phyloP scores from a whole-genome alignment of 2,888 invertebrate genomes.

The Torymus aiolomorphi region DNA sequence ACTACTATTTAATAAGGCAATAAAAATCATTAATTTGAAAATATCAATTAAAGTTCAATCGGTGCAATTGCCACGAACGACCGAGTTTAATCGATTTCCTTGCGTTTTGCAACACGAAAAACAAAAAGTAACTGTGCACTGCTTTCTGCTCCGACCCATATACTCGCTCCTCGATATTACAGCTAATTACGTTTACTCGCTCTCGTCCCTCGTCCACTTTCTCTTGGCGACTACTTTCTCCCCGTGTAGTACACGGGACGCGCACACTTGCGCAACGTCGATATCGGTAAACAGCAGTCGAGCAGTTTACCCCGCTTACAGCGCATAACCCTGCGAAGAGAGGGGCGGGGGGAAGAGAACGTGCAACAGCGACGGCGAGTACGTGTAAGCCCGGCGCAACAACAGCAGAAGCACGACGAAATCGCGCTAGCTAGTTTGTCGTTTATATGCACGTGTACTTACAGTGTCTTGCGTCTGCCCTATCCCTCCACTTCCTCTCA shows the following conservation, averaged over 20 bases:
- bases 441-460: neutral
- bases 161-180: neutral
- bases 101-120: too few relatives aligned
- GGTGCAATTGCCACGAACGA: too few relatives aligned
- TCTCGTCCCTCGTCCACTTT: neutral
- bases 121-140: too few relatives aligned
- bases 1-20: too few relatives aligned
- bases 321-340: neutral
- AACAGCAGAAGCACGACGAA: slow-evolving; percentile 3
- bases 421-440: neutral
- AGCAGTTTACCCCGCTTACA: too few relatives aligned
- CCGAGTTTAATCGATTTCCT: too few relatives aligned
- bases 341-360: neutral
- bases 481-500: neutral
- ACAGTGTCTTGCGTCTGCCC: neutral
- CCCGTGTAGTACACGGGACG: too few relatives aligned
- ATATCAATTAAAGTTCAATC: too few relatives aligned
- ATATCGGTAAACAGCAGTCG: slow-evolving; percentile 28
- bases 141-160: too few relatives aligned
- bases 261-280: neutral
- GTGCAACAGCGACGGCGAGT: neutral
- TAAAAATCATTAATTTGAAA: too few relatives aligned
- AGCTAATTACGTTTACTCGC: slow-evolving; percentile 3
- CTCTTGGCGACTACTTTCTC: neutral
- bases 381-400: neutral